Conservation (phyloP, 2,113 vertebrate species). For the Elgaria multicarinata region DNA sequence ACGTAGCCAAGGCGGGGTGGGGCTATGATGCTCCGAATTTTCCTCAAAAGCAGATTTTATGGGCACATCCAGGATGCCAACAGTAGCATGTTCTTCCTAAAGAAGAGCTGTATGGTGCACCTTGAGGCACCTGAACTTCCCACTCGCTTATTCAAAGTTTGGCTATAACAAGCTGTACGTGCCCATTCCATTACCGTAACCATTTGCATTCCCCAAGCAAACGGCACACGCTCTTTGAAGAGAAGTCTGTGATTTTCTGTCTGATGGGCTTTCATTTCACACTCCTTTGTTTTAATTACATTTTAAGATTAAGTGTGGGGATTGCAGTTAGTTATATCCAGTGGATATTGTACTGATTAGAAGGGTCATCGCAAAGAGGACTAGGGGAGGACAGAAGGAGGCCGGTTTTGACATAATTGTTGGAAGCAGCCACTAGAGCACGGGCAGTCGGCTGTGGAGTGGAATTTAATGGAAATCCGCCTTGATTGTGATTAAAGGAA, state of each 20-base stretch:
- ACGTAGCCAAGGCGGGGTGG: neutral
- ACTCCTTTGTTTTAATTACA: constrained; percentile 72
- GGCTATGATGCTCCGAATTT: neutral
- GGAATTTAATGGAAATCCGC: constrained; percentile 54
- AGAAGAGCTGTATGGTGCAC: no score
- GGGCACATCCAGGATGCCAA: neutral
- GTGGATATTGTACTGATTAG: constrained; percentile 47
- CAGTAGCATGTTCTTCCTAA: no score
- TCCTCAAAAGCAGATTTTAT: neutral
- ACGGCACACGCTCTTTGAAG: constrained; percentile 30
- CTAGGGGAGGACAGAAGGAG: constrained; percentile 27
- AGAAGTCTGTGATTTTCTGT: constrained; percentile 54
- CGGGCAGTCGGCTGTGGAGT: constrained; percentile 35
- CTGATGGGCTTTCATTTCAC: constrained; percentile 71
- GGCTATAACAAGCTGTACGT: neutral
- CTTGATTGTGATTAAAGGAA: constrained; percentile 52
- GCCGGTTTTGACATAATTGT: constrained; percentile 35
- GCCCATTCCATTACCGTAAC: neutral
- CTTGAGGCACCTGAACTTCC: no score
- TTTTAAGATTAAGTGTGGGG: constrained; percentile 57
- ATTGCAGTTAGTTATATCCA: constrained; percentile 52
- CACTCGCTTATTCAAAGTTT: neutral
- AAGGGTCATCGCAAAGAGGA: constrained; percentile 56
- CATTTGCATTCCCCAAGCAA: constrained; percentile 51
- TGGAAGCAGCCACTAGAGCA: constrained; percentile 31